A percentile compares a stretch with the other conserved stretches of the same genome.
phyloP scores from a whole-genome alignment of 2,113 vertebrate species.

The Greenwoodochromis staneri region DNA sequence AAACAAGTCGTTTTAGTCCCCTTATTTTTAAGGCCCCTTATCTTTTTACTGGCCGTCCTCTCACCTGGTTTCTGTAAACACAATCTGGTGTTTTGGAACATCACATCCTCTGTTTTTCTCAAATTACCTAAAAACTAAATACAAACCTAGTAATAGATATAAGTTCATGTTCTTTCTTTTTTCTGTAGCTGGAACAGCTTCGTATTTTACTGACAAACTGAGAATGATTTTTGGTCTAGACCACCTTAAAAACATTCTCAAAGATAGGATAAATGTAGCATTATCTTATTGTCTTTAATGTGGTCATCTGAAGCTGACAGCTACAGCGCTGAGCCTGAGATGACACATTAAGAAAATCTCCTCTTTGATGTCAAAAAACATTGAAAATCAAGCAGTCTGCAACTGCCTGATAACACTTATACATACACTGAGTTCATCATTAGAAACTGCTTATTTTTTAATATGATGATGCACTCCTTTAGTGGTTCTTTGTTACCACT shows the following conservation, averaged over 20 bases:
- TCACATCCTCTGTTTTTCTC: neutral
- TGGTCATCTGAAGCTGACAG: neutral
- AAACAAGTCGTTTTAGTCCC: neutral
- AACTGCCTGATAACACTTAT: neutral
- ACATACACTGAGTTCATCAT: neutral
- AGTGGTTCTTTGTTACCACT: neutral
- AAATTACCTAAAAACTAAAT: neutral
- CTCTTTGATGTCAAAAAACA: neutral
- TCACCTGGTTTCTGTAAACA: neutral
- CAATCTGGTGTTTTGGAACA: neutral
- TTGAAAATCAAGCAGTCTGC: neutral
- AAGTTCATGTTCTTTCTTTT: neutral
- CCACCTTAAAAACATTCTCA: neutral
- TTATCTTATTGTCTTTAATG: neutral
- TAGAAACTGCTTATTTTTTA: neutral
- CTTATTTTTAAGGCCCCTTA: neutral
- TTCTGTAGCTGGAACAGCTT: neutral
- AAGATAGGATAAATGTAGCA: neutral
- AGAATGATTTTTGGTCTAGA: neutral
- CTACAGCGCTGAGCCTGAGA: neutral
- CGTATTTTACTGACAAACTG: neutral
- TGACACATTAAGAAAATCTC: neutral
- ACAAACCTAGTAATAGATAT: neutral
- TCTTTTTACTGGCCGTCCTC: neutral
- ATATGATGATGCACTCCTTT: neutral